A percentile compares a stretch with the other conserved stretches of the same genome.
phyloP scores from a whole-genome alignment of 1,140 invertebrate genomes.

The Calycopis cecrops region DNA sequence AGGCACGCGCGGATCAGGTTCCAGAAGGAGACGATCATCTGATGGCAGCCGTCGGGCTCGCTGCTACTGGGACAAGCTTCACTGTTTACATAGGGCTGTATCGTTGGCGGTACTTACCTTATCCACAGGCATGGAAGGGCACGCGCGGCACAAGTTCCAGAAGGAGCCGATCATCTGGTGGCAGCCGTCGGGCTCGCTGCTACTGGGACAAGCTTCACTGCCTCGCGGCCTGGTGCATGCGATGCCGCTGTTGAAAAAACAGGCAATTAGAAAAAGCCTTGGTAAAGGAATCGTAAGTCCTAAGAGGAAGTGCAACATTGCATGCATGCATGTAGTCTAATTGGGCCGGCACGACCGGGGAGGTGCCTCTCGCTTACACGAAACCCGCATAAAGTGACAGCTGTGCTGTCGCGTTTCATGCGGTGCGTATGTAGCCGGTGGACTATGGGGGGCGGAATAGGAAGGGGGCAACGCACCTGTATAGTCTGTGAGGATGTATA shows the following conservation, averaged over 20 bases:
- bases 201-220: conserved; percentile 36
- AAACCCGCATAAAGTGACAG: too few relatives aligned
- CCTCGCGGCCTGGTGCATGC: conserved; percentile 38
- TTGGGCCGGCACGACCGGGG: too few relatives aligned
- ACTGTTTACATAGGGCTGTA: conserved; percentile 20
- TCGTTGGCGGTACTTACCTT: conserved; percentile 79
- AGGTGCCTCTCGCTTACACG: too few relatives aligned
- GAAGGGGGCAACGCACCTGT: too few relatives aligned
- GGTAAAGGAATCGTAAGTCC: too few relatives aligned
- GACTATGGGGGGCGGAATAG: too few relatives aligned
- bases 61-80: conserved; percentile 34
- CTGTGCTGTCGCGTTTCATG: too few relatives aligned
- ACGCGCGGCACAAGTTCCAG: conserved; percentile 94
- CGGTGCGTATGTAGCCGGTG: too few relatives aligned
- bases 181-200: conserved; percentile 51
- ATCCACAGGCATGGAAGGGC: conserved; percentile 94
- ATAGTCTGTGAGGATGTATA: too few relatives aligned
- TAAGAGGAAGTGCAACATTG: too few relatives aligned
- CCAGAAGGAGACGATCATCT: conserved; percentile 95
- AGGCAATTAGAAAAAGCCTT: neutral
- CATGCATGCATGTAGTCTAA: too few relatives aligned
- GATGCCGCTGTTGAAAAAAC: conserved; percentile 46
- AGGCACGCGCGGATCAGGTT: conserved; percentile 93
- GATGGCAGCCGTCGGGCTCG: conserved; percentile 54
- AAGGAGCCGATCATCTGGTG: conserved; percentile 91